phyloP scores from a whole-genome alignment of 2,797 vertebrate genomes.

The Sphenodon punctatus region DNA sequence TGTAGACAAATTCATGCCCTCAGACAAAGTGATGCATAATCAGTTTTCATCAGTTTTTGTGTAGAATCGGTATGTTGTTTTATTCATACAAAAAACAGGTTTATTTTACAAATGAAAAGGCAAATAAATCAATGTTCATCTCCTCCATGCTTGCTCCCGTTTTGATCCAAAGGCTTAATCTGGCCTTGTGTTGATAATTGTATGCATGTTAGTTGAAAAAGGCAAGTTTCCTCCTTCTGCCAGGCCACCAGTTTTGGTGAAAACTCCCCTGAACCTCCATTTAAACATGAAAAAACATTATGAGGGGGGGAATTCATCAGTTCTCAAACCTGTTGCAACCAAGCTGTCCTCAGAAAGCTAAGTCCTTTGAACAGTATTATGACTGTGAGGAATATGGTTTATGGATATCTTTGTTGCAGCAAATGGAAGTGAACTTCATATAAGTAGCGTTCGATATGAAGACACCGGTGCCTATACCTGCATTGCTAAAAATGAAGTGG shows the following conservation, averaged over 20 bases:
- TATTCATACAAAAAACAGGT: too few relatives aligned
- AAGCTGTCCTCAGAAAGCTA: rapidly evolving
- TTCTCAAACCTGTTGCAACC: not conserved
- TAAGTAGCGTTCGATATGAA: conserved; percentile 92
- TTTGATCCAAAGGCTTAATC: too few relatives aligned
- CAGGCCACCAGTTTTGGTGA: not conserved
- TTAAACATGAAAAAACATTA: rapidly evolving
- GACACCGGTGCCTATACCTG: conserved; percentile 98
- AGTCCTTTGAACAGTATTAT: rapidly evolving
- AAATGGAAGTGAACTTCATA: conserved; percentile 91
- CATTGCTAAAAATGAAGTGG: conserved; percentile 96
- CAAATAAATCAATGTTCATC: not conserved
- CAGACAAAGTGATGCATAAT: not conserved
- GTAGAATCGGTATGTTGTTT: not conserved
- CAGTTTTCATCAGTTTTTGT: not conserved
- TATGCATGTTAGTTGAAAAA: not conserved
- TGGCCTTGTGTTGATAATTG: rapidly evolving
- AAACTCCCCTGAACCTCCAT: not conserved
- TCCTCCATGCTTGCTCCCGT: too few relatives aligned
- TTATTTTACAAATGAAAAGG: not conserved
- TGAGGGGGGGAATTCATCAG: not conserved
- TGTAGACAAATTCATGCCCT: not conserved
- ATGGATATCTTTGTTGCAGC: conserved; percentile 73
- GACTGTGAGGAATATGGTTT: not conserved
- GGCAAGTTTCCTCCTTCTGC: not conserved